Base-by-base conservation (phyloP, 1,140 invertebrate genomes). In the Stegodyphus dumicola region DNA sequence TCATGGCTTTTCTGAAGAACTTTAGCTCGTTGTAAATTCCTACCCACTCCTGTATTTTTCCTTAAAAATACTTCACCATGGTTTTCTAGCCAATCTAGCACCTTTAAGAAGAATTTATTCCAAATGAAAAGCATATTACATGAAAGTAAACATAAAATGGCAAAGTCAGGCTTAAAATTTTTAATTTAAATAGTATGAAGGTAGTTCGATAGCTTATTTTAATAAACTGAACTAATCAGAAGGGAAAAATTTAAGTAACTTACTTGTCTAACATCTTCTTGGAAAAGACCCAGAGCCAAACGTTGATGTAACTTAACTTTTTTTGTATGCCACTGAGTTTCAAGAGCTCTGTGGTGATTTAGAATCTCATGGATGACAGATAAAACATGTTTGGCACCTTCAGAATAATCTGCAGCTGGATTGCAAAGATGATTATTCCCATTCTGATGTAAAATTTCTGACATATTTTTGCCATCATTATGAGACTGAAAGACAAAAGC, bases 61-160 rank as follows among this genome's bases (percentile, higher is more conserved):
- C 95, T 93, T 52, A 99, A 93, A 90, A 99, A 99, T 5, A 98
- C 97, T 92, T 99, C 97, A n/a, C 98, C 98, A 90, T 99, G 98
- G 89, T 98, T 98, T 78, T 97, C 95, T 73, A 99, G 90, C 98
- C 98, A 99, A 89, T 99, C 97, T 73, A 99, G 91, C 54, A 99
- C 98, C 95, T 96, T 89, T n/a, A 10, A 69, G 33, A 33, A 33
- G 33, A 33, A 33, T 33, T 33, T 33, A 33, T 33, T 33, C 3
- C 33, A 33, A 33, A 33, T 33, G 33, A 33, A 33, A 33, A 33
- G 33, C 33, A 33, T 33, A 33, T 33, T 33, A 33, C 33, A 33
- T 33, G 33, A 33, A 33, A 3, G 33, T 33, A 33, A 33, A 33
- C 33, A 33, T 33, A 33, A 33, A 33, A 33, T 33, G 3, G 33